phyloP scores from a whole-genome alignment of 2,797 vertebrate species.

The Petrocephalus sullivani region DNA sequence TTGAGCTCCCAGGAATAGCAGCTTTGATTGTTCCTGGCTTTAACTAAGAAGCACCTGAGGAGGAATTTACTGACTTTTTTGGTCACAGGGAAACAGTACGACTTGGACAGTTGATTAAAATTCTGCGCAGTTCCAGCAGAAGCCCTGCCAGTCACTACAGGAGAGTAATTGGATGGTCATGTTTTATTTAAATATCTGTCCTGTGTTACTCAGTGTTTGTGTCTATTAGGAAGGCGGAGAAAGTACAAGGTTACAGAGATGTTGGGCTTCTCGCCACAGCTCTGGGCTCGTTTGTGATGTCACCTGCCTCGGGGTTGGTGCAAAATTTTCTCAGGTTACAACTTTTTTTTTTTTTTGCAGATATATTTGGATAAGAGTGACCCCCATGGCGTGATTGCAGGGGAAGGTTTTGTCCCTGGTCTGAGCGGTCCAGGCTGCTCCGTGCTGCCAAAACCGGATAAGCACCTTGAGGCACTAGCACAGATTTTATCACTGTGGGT shows the following conservation, averaged over 20 bases:
- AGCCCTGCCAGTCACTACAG: neutral
- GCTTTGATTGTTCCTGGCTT: neutral
- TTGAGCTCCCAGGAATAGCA: neutral
- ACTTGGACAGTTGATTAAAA: neutral
- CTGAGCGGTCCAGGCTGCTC: neutral
- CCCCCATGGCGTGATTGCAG: neutral
- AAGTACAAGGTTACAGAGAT: slow-evolving; percentile 14
- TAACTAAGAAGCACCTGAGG: neutral
- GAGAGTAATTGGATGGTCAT: neutral
- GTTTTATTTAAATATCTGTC: slow-evolving; percentile 1
- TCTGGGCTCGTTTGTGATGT: neutral
- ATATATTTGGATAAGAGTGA: neutral
- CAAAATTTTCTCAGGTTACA: neutral
- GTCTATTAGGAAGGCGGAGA: neutral
- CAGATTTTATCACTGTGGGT: neutral
- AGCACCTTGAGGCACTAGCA: neutral
- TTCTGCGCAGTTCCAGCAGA: neutral
- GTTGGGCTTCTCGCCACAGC: neutral
- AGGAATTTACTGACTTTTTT: neutral
- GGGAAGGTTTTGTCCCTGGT: slow-evolving; percentile 1
- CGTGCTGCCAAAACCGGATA: neutral
- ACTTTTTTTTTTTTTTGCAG: neutral
- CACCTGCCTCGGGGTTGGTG: neutral
- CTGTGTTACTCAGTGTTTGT: slow-evolving; percentile 15
- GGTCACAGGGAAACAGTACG: neutral